A percentile compares a stretch with the other conserved stretches of the same genome.
phyloP scores from a whole-genome alignment of 2,888 invertebrate genomes.

The Campopleginae sp. region DNA sequence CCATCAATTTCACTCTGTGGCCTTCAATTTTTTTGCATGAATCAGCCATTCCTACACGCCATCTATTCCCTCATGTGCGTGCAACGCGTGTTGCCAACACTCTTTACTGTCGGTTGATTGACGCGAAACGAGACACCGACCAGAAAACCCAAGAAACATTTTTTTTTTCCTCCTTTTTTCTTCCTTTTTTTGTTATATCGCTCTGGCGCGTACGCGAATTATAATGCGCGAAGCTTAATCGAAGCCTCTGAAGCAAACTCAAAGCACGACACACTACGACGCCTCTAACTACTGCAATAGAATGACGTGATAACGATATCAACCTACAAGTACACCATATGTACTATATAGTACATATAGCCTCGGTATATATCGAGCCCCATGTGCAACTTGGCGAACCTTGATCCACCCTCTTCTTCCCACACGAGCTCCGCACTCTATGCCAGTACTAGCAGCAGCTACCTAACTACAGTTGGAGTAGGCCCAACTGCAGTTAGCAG shows the following conservation, averaged over 20 bases:
- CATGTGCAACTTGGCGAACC: conserved; percentile 55
- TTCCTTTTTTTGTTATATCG: too few relatives aligned
- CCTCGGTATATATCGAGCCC: conserved; percentile 6
- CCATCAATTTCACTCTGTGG: conserved; percentile 60
- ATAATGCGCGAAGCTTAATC: conserved; percentile 29
- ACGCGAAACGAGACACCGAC: conserved; percentile 8
- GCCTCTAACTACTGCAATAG: conserved; percentile 60
- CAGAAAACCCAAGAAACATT: conserved; percentile 9
- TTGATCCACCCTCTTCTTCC: conserved; percentile 46
- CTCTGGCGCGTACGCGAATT: background rate
- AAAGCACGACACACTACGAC: conserved; percentile 18
- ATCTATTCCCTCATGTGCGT: conserved; percentile 9
- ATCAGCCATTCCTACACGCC: conserved; percentile 55
- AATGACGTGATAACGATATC: conserved; percentile 68
- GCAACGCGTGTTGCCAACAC: conserved; percentile 20
- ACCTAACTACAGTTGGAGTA: conserved; percentile 67
- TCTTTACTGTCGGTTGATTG: conserved; percentile 17
- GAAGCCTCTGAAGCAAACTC: conserved; percentile 54
- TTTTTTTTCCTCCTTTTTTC: too few relatives aligned
- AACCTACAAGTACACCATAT: conserved; percentile 45
- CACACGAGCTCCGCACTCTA: conserved; percentile 47
- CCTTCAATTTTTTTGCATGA: conserved; percentile 63
- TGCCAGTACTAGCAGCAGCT: conserved; percentile 44
- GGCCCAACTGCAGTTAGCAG: conserved; percentile 68
- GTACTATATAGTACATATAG: conserved; percentile 10